Conservation (phyloP, 2,888 invertebrate genomes). For the Tipula helvola region DNA sequence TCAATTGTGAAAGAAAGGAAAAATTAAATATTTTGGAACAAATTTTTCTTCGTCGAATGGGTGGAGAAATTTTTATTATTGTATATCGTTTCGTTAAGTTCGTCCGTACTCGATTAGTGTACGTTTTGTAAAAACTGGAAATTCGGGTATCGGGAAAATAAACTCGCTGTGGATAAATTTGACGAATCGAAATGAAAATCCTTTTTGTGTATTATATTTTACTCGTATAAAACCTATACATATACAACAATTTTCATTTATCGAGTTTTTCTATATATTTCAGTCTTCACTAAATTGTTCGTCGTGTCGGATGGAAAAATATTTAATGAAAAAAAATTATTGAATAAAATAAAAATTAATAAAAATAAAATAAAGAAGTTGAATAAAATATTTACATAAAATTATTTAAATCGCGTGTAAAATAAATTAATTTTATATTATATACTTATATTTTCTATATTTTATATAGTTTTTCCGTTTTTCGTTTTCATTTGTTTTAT, state of each 20-base stretch:
- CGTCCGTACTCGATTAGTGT: not conserved
- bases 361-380: not conserved
- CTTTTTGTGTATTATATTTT: not conserved
- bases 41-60: not conserved
- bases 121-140: not conserved
- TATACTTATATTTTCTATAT: no score
- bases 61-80: not conserved
- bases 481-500: not conserved
- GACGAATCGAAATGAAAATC: not conserved
- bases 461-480: not conserved
- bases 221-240: not conserved
- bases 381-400: not conserved
- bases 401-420: not conserved
- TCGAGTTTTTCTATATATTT: not conserved
- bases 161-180: not conserved
- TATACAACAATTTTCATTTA: not conserved
- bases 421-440: not conserved
- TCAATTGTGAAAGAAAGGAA: not conserved
- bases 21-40: not conserved
- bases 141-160: not conserved
- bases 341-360: not conserved
- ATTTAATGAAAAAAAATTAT: not conserved
- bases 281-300: not conserved
- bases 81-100: not conserved
- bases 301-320: not conserved